Evolutionary conservation across 1,140 invertebrate species (phyloP), one percentile per base, ranked within the genome.

Genomic region (Trachymyrmex cornetzi): DNA sequence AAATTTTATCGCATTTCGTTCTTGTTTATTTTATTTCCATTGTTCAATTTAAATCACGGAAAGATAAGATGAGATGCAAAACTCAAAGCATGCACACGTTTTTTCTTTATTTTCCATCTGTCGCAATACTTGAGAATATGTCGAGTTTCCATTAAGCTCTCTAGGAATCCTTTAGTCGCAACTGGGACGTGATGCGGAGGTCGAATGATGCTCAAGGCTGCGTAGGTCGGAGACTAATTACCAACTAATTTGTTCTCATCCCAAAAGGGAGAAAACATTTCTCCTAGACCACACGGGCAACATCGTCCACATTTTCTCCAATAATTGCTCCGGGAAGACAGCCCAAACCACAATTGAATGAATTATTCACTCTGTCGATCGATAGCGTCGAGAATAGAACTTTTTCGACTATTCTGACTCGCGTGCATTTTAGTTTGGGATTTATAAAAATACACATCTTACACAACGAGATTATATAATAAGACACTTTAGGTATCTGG

Each of bases 161-260:
- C 48, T 24, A 57, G 24, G 7, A 75, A n/a, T 84, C n/a, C 38
- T 61, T 82, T 82, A 30, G 30, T 63, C 66, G 16, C 55, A 53
- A 50, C 24, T 24, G 53, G 53, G 30, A 44, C 48, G 16, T 87
- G 66, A 66, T 69, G 67, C 66, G 63, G 92, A 93, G 89, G 89
- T 91, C 89, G 89, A 93, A 88, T 89, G 81, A 63, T n/a, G 80
- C 80, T 81, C 87, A 88, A 87, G 88, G 81, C 86, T 77, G 74
- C 53, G 50, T 75, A 64, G 77, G 77, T 67, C 84, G 64, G 80
- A 69, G 81, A 87, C 87, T 93, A 93, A 93, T 93, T 92, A 86
- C 90, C 89, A 89, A 91, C 89, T 93, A 93, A 92, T 93, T 90
- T 87, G 71, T 74, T 88, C 81, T 91, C 61, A 48, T 88, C 38